Base-by-base conservation (phyloP, 1,140 invertebrate genomes). In the Diplogasteroides magnus region DNA sequence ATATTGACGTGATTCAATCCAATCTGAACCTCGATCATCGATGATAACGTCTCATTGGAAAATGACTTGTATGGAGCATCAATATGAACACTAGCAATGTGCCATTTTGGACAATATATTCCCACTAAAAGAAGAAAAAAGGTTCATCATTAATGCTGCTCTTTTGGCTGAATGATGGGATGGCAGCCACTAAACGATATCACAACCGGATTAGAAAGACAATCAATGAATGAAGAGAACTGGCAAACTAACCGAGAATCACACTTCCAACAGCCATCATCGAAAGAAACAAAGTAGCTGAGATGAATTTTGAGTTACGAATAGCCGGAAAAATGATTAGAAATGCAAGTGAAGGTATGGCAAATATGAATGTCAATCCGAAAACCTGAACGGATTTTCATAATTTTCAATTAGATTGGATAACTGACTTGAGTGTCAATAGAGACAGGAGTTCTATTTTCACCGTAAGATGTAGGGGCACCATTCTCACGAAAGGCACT, bases 401-500 rank as follows among this genome's bases (percentile, higher is more conserved):
- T 48, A 48, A 19, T 48, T 6, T 48, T 48, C 6, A 48, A 48
- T 6, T 11, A 6, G 37, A 48, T 48, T 6, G 37, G 6, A 48
- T 6, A 48, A 48, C 37, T 11, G 37, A 48, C 37, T 19, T 48
- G 37, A 48, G 37, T 55, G 55, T 79, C 78, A 26, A 77, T 29
- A 31, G 77, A 25, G 27, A 79, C 78, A n/a, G 77, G 78, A 14
- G 78, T 79, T 25, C 70, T 31, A 32, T 79, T 77, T 56, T 78
- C 77, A 14, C 78, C 78, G 65, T 77, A 79, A 69, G 71, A 81
- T 15, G 75, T 81, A 60, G 77, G 77, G 15, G 71, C 77, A 25
- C 77, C 77, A 74, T 79, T 74, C 37, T 80, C 79, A 29, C 77
- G 76, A 61, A 78, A 80, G 25, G 77, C 77, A 37, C 71, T 74